Percentiles rank a stretch among this genome's conserved stretches.
phyloP scores from a whole-genome alignment of 2,888 invertebrate genomes.

The Ophraella communa region DNA sequence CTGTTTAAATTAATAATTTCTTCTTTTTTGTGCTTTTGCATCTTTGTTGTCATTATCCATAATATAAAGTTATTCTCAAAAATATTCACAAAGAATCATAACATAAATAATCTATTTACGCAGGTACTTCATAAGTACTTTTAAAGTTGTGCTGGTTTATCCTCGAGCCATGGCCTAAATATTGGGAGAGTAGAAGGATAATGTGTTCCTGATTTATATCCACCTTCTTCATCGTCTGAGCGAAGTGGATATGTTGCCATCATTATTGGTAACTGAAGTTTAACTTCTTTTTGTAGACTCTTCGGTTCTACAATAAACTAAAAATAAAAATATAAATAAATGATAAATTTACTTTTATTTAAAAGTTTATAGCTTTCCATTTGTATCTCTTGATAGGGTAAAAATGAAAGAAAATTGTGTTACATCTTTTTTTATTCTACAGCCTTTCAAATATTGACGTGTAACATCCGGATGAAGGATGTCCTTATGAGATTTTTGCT shows the following conservation, averaged over 20 bases:
- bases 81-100: not conserved
- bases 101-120: not conserved
- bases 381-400: too few relatives aligned
- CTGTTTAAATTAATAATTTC: too few relatives aligned
- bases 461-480: too few relatives aligned
- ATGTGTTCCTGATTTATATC: conserved; percentile 83
- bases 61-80: not conserved
- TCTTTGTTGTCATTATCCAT: too few relatives aligned
- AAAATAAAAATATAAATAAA: conserved; percentile 43
- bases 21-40: too few relatives aligned
- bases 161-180: conserved; percentile 88
- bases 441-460: too few relatives aligned
- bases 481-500: too few relatives aligned
- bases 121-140: not conserved
- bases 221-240: conserved; percentile 68
- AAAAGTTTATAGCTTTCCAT: too few relatives aligned
- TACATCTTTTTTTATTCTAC: too few relatives aligned
- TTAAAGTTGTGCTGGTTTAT: conserved; percentile 61
- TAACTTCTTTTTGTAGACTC: conserved; percentile 89
- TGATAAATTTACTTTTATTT: too few relatives aligned
- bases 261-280: conserved; percentile 88
- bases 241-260: conserved; percentile 90
- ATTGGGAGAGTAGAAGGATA: conserved; percentile 92
- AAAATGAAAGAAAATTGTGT: too few relatives aligned
- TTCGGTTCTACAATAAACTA: conserved; percentile 92